Percentiles rank a stretch among this genome's conserved stretches.
These are phyloP conservation scores for Sericinus montela DNA, from an alignment of 2,888 invertebrate genomes.

Conservation along the genomic window DNA sequence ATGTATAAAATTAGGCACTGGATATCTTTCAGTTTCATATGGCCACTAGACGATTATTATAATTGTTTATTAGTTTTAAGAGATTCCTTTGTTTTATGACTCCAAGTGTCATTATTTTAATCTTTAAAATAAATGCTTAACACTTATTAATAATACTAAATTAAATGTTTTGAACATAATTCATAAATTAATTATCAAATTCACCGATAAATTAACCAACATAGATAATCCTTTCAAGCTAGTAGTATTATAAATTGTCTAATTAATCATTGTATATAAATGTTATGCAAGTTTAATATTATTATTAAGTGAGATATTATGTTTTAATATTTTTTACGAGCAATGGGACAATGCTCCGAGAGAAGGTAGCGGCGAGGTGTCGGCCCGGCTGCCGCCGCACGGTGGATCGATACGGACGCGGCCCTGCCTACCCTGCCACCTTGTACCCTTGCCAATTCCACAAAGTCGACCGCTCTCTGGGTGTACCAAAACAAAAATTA, in stretches of 20 bases:
- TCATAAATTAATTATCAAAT: too few relatives aligned
- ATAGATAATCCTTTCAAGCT: not conserved
- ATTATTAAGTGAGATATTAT: not conserved
- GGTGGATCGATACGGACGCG: constrained; percentile 42
- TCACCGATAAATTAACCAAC: not conserved
- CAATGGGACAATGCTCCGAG: constrained; percentile 2
- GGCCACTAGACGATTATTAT: too few relatives aligned
- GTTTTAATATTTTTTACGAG: constrained; percentile 4
- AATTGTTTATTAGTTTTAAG: too few relatives aligned
- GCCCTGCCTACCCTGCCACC: constrained; percentile 37
- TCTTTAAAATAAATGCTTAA: too few relatives aligned
- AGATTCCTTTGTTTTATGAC: too few relatives aligned
- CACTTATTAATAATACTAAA: too few relatives aligned
- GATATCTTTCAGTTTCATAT: too few relatives aligned
- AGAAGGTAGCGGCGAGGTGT: constrained; percentile 43
- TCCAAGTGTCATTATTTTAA: too few relatives aligned
- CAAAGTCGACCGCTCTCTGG: constrained; percentile 25
- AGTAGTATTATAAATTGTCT: not conserved
- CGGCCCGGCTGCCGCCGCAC: constrained; percentile 38
- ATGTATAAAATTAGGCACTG: too few relatives aligned
- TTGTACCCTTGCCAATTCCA: constrained; percentile 45
- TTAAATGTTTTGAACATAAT: too few relatives aligned
- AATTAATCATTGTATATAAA: too few relatives aligned
- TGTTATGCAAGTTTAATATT: not conserved
- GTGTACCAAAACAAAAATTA: constrained; percentile 1